phyloP scores from a whole-genome alignment of 2,888 invertebrate genomes.

The Theretra japonica region DNA sequence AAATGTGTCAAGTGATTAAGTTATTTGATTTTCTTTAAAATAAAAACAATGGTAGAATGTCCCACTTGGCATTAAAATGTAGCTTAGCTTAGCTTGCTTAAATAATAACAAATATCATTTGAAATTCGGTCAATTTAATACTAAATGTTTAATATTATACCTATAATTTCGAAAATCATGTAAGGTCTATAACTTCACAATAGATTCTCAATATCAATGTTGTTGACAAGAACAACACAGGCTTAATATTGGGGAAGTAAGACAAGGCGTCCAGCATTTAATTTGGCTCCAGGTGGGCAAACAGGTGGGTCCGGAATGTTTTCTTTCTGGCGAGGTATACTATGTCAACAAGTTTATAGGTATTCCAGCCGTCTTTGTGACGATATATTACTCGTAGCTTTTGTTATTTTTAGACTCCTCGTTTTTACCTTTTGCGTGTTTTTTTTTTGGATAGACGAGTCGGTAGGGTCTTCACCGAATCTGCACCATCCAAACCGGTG shows the following conservation, averaged over 20 bases:
- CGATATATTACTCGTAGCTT: neutral
- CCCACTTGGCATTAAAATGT: too few relatives aligned
- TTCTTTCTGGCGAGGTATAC: slow-evolving; percentile 28
- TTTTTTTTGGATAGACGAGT: too few relatives aligned
- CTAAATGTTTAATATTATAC: neutral
- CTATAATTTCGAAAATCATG: neutral
- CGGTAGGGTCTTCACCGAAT: too few relatives aligned
- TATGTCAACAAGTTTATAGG: slow-evolving; percentile 6
- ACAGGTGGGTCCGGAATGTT: slow-evolving; percentile 39
- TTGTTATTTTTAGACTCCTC: neutral
- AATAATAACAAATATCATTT: neutral
- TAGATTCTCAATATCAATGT: neutral
- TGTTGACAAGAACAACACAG: neutral
- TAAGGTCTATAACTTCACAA: neutral
- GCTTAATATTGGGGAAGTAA: slow-evolving; percentile 16
- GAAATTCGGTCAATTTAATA: neutral
- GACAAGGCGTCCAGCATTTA: slow-evolving; percentile 33
- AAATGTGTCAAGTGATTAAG: too few relatives aligned
- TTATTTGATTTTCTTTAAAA: too few relatives aligned
- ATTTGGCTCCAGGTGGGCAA: slow-evolving; percentile 35
- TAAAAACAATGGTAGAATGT: too few relatives aligned
- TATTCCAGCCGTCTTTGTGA: neutral
- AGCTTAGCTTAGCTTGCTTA: too few relatives aligned
- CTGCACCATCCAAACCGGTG: too few relatives aligned
- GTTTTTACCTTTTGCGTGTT: neutral